Evolutionary conservation across 2,113 vertebrate species (phyloP).

Genomic region (Hydrochoerus hydrochaeris): DNA sequence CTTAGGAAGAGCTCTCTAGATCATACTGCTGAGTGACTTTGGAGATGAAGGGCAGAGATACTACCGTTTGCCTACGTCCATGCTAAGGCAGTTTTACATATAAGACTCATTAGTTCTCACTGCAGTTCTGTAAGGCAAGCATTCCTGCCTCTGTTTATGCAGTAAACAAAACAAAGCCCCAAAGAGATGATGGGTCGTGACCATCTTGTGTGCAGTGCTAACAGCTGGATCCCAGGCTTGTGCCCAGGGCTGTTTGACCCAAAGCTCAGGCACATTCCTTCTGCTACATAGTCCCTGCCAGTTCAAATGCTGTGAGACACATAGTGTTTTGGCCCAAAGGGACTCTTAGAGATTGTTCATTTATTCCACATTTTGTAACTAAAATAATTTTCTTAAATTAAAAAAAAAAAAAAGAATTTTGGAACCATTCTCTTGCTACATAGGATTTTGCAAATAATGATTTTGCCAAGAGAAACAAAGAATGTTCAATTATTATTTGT

Average conservation of each 20-base stretch:
- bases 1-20: background rate
- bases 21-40: background rate
- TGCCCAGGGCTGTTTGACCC: background rate
- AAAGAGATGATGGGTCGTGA: background rate
- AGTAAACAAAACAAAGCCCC: background rate
- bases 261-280: background rate
- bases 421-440: conserved; percentile 58
- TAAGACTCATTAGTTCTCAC: background rate
- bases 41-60: background rate
- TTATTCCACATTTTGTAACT: conserved; percentile 39
- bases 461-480: conserved; percentile 68
- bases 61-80: background rate
- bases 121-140: background rate
- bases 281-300: fast-evolving
- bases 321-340: background rate
- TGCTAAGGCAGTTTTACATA: background rate
- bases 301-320: background rate
- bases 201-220: background rate
- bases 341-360: background rate
- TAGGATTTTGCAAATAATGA: conserved; percentile 25
- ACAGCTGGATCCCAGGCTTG: background rate
- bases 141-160: background rate
- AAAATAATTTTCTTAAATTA: conserved; percentile 42
- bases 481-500: conserved; percentile 13
- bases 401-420: background rate